Evolutionary conservation across 2,888 invertebrate species (phyloP), one percentile per base, ranked within the genome.

Genomic region (Lepeophtheirus nordmannii): DNA sequence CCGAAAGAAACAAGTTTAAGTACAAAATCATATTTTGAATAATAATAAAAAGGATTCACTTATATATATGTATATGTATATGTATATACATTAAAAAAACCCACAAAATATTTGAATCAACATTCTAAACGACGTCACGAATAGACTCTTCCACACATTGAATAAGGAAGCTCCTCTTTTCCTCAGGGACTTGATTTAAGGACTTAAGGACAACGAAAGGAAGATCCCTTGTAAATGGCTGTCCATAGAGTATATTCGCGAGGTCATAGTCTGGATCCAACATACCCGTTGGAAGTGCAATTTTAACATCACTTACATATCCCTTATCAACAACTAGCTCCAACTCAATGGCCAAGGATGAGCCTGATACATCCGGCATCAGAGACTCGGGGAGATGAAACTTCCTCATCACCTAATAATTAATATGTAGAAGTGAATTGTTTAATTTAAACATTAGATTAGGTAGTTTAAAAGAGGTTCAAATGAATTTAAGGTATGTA

Each of bases 271-370:
- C 61, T 14, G 23, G 61, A 22, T 63, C 63, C 63, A 63, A 22
- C 53, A 63, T 22, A 9, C 63, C 63, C 10, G 10, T 22, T 1
- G 63, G 63, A 40, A 56, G 22, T 46, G 30, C 20, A 14, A 63
- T n/a, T 63, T 53, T 20, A 11, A 63, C 63, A 56, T 63, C 37
- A 12, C 23, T 22, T 20, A 63, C 53, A 22, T 22, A 22, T 46
- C 63, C 63, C 3, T 63, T 46, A n/a, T 53, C 37, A n/a, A 63
- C 63, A 11, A 46, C 37, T 1, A 63, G n/a, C 53, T 63, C 63
- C 11, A 63, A 20, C 46, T 46, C 23, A 9, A 63, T 56, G 11
- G 17, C 30, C 10, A 17, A 17, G 11, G 20, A 17, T 17, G 30
- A 46, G 11, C 41, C 46, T 1, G 22, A 37, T 20, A 20, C 20